Conservation (phyloP, 2,113 vertebrate species). For the Pelusios castaneus region DNA sequence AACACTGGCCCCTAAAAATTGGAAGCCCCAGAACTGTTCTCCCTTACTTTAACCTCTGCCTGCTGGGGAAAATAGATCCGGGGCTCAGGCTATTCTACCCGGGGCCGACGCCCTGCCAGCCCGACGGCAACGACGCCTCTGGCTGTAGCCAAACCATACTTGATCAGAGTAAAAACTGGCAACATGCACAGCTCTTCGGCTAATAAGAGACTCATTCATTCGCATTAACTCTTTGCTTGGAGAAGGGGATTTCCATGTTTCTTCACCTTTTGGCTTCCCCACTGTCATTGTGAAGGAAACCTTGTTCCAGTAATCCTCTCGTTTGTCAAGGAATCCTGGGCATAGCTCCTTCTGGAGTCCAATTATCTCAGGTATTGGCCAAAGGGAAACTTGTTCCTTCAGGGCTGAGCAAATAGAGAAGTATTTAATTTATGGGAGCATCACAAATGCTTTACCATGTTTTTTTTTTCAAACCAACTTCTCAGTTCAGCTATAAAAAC, state of each 20-base stretch:
- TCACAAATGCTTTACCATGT: not conserved
- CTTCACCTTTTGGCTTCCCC: not conserved
- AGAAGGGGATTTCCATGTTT: not conserved
- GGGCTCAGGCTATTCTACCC: no score
- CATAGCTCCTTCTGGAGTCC: fast-evolving
- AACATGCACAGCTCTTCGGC: not conserved
- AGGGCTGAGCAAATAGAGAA: not conserved
- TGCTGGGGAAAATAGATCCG: no score
- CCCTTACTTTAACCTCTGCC: no score
- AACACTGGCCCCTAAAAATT: no score
- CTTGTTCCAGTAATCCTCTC: not conserved
- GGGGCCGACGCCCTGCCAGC: no score
- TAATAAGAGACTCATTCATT: fast-evolving
- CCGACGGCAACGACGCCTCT: no score
- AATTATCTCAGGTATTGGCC: not conserved
- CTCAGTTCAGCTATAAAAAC: not conserved
- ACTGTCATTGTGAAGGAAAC: not conserved
- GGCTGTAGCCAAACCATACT: not conserved
- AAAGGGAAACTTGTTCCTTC: not conserved
- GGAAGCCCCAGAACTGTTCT: no score
- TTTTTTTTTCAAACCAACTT: not conserved
- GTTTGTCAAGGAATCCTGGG: not conserved
- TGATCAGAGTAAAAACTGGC: not conserved
- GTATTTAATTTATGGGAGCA: no score
- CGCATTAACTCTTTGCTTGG: not conserved